Evolutionary conservation across 2,888 invertebrate genomes (phyloP), one percentile per base, ranked within the genome.

Genomic region (Agapostemon virescens): DNA sequence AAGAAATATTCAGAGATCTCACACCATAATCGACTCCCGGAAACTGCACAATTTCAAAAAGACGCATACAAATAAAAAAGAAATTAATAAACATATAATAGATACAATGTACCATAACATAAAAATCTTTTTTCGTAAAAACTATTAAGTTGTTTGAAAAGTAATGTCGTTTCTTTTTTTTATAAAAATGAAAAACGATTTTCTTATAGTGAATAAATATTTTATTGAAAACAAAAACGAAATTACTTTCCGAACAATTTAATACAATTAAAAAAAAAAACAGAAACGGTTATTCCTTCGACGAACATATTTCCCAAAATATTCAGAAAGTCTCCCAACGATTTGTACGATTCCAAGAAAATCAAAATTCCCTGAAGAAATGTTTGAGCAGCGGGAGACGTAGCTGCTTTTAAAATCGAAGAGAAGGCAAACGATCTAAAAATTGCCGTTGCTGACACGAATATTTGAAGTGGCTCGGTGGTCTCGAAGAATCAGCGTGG

Each of bases 401-500:
- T 33, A 0, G 30, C 17, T 7, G 30, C 30, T 17, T 20, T 4
- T 33, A 30, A 61, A 61, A 33, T n/a, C 20, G 68, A 68, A n/a
- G 68, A 15, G 7, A 23, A 33, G n/a, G n/a, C 45, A 17, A 49
- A 68, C 49, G 38, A 38, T 36, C 67, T 45, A 49, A 70, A 58
- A 70, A 67, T 70, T 66, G 45, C 40, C 26, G 36, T 61, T 13
- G 66, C 52, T 23, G 78, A 63, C 63, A 36, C 52, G 42, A 45
- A 64, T 38, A 42, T 63, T 63, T 63, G n/a, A 63, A 63, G 63
- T 36, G 33, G 36, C 61, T n/a, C 36, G 20, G 61, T 30, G 73
- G 33, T 73, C 63, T 11, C 49, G 61, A 33, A 58, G 73, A 80
- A 73, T 49, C 79, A 69, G 66, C 58, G 40, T n/a, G 15, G 73